Base-by-base conservation (phyloP, 2,888 invertebrate genomes). In the Venustoraphidia nigricollis region DNA sequence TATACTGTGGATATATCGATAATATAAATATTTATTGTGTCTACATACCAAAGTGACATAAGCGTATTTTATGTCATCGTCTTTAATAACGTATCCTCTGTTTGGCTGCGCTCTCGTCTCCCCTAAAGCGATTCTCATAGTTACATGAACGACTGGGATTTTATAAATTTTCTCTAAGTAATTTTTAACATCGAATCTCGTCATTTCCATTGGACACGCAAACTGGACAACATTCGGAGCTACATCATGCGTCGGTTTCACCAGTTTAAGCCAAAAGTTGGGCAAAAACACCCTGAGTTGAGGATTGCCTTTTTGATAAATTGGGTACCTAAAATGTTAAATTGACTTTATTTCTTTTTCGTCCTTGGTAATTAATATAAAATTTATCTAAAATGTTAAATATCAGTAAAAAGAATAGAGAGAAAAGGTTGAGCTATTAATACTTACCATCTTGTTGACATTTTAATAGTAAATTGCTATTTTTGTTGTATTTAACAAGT, bases 111-210 rank as follows among this genome's bases (percentile, higher is more conserved):
- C 72, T 52, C 70, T 75, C 4, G 82, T 79, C 60, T 72, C 74
- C 51, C 92, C 92, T 60, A 79, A 56, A 39, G 72, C 72, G 51
- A 92, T 83, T 58, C 78, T 73, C 0, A 89, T 91, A 50, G 81
- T 71, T 1, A 97, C 82, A 59, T 84, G 72, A 2, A 83, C 67
- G 1, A 90, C 81, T 17, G 84, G 82, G 10, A 97, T 70, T 51
- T 88, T 79, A 62, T 98, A 98, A 55, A 98, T 95, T 69, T 96
- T 96, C 62, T 92, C 86, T 55, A 98, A 71, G 66, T 98, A 98
- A 66, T 92, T 92, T 62, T 80, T 82, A 0, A 98, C 74, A 66
- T 98, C 98, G 58, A 72, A 62, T 63, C 76, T 81, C 0, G 92
- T 93, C 97, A 98, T 98, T 73, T 91, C 81, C 70, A 88, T 85